A percentile compares a stretch with the other conserved stretches of the same genome.
Conservation (phyloP, 2,797 vertebrate species). For the Melanotaenia nigrans region DNA sequence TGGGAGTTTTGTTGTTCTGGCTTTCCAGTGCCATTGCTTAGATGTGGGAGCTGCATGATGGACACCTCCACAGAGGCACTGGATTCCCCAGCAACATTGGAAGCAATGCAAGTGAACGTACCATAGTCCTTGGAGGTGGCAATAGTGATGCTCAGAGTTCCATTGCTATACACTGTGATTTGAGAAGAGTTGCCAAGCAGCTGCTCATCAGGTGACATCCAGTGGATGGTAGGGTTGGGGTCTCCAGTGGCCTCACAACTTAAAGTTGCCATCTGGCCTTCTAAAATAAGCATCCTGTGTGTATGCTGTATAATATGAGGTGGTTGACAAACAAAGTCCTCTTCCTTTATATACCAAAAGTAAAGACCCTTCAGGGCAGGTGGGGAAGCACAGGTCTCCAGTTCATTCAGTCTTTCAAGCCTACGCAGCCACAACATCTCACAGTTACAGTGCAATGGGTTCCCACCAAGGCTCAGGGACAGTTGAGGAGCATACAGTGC, state of each 20-base stretch:
- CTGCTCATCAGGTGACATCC: conserved; percentile 91
- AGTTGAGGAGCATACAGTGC: conserved; percentile 89
- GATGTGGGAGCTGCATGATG: conserved; percentile 92
- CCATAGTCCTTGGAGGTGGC: conserved; percentile 94
- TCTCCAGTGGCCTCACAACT: conserved; percentile 93
- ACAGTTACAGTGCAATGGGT: conserved; percentile 94
- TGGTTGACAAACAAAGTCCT: conserved; percentile 92
- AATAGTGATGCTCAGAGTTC: conserved; percentile 92
- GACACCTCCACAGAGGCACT: conserved; percentile 90
- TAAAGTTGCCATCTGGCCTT: conserved; percentile 90
- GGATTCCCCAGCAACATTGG: conserved; percentile 93
- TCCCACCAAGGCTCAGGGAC: conserved; percentile 91
- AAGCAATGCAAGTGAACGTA: conserved; percentile 94
- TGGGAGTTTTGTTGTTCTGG: conserved; percentile 86
- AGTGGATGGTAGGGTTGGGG: conserved; percentile 91
- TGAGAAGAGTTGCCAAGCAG: conserved; percentile 91
- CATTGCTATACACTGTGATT: conserved; percentile 87
- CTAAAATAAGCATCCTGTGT: conserved; percentile 89
- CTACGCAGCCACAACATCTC: conserved; percentile 93
- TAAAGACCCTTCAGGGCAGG: conserved; percentile 91
- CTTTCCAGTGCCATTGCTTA: conserved; percentile 88
- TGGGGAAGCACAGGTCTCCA: conserved; percentile 96
- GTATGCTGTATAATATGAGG: conserved; percentile 94
- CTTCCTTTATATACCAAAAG: conserved; percentile 91
- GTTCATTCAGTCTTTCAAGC: conserved; percentile 89